Percentiles rank a stretch among this genome's conserved stretches.
Conservation (phyloP, 1,140 invertebrate species). For the Augochlora pura region DNA sequence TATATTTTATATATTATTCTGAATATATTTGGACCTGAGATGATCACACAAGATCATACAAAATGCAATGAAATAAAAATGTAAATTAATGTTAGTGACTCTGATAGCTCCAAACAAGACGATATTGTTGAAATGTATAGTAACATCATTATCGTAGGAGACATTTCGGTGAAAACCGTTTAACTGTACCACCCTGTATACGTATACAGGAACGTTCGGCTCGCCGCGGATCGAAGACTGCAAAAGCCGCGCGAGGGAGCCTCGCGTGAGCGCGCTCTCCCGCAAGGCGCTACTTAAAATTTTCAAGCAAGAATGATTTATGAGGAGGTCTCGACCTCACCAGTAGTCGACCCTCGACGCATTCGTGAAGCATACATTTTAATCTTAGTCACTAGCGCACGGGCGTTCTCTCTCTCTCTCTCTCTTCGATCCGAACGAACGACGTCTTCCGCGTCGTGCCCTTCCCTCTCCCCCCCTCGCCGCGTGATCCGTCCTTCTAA, state of each 20-base stretch:
- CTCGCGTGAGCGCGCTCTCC: slow-evolving; percentile 19
- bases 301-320: slow-evolving; percentile 61
- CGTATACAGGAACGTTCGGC: background rate
- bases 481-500: slow-evolving; percentile 14
- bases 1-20: too few species aligned
- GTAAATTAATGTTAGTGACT: too few species aligned
- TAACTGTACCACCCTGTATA: too few species aligned
- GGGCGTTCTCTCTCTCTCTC: slow-evolving; percentile 26
- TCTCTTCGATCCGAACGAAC: slow-evolving; percentile 30
- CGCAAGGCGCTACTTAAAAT: slow-evolving; percentile 56
- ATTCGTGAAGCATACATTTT: slow-evolving; percentile 62
- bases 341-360: slow-evolving; percentile 56
- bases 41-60: too few species aligned
- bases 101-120: too few species aligned
- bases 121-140: too few species aligned
- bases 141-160: too few species aligned
- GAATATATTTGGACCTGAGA: too few species aligned
- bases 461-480: too few species aligned
- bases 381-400: slow-evolving; percentile 56
- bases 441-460: slow-evolving; percentile 45
- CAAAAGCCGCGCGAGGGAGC: slow-evolving; percentile 5
- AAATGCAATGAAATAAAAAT: too few species aligned
- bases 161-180: too few species aligned
- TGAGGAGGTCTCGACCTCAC: slow-evolving; percentile 61
- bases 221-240: slow-evolving; percentile 7